A percentile compares a stretch with the other conserved stretches of the same genome.
phyloP scores from a whole-genome alignment of 2,113 vertebrate species.

The Pipa parva region DNA sequence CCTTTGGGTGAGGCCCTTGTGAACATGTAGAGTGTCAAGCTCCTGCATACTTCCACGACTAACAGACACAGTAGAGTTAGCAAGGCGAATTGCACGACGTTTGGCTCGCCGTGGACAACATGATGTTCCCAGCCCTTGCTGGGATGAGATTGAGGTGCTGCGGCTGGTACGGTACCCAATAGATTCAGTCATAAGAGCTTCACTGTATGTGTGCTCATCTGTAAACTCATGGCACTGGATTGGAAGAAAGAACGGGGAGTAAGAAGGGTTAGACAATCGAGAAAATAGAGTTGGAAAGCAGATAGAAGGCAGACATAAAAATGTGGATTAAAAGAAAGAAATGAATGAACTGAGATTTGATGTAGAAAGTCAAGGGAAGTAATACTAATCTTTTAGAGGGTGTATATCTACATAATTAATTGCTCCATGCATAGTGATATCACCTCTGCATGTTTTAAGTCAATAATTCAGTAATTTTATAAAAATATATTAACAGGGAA shows the following conservation, averaged over 20 bases:
- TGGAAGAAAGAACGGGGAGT: slow-evolving; percentile 7
- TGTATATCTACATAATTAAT: too few relatives aligned
- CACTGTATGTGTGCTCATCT: slow-evolving; percentile 79
- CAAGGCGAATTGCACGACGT: slow-evolving; percentile 75
- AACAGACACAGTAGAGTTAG: slow-evolving; percentile 81
- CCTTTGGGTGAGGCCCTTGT: slow-evolving; percentile 69
- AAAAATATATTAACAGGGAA: too few relatives aligned
- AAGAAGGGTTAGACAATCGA: too few relatives aligned
- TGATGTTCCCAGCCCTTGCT: slow-evolving; percentile 66
- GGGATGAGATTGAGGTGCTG: slow-evolving; percentile 84
- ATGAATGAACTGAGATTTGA: neutral
- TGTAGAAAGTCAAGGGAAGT: too few relatives aligned
- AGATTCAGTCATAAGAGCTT: slow-evolving; percentile 75
- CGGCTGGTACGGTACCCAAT: slow-evolving; percentile 77
- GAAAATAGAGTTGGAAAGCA: too few relatives aligned
- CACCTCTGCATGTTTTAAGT: too few relatives aligned
- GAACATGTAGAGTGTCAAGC: slow-evolving; percentile 72
- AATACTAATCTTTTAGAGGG: too few relatives aligned
- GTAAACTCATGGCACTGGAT: slow-evolving; percentile 84
- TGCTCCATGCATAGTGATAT: too few relatives aligned
- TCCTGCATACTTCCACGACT: slow-evolving; percentile 84
- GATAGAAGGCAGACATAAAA: too few relatives aligned
- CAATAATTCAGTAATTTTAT: too few relatives aligned
- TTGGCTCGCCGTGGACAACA: slow-evolving; percentile 77
- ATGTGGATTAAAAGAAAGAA: neutral